These are phyloP conservation scores for Ladona fulva DNA, from an alignment of 1,140 invertebrate species.

Conservation along the genomic window DNA sequence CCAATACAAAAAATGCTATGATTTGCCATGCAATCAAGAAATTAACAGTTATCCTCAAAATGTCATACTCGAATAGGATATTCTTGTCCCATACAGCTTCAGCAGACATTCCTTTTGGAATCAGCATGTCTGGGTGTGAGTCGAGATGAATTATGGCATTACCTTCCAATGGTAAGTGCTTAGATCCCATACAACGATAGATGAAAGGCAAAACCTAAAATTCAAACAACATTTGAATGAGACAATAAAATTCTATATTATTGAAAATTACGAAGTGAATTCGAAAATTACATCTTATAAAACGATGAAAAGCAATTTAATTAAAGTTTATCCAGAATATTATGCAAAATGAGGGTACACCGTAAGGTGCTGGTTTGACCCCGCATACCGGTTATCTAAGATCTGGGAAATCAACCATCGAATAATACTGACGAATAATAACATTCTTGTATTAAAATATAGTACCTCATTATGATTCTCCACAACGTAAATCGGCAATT, in stretches of 20 bases:
- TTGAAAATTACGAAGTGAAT: neutral
- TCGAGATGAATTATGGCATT: slow-evolving; percentile 78
- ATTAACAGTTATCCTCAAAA: no score
- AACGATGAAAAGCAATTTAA: slow-evolving; percentile 12
- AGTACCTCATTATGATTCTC: slow-evolving; percentile 69
- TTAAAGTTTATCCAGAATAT: no score
- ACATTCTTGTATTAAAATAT: no score
- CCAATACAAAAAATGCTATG: no score
- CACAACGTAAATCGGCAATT: slow-evolving; percentile 60
- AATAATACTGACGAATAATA: no score
- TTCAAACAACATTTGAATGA: neutral
- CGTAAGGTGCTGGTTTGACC: no score
- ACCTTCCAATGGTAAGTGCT: slow-evolving; percentile 64
- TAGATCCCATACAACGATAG: slow-evolving; percentile 72
- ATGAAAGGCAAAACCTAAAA: slow-evolving; percentile 46
- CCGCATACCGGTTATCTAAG: no score
- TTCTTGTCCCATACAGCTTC: slow-evolving; percentile 55
- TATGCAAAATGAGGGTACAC: no score
- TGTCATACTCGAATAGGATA: slow-evolving; percentile 36
- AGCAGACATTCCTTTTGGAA: slow-evolving; percentile 65
- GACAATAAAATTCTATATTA: neutral
- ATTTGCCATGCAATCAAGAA: no score
- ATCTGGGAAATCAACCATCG: no score
- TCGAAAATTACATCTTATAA: neutral
- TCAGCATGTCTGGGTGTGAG: slow-evolving; percentile 81